Base-by-base conservation (phyloP, 2,888 invertebrate species). In the Syrista parreyssii region DNA sequence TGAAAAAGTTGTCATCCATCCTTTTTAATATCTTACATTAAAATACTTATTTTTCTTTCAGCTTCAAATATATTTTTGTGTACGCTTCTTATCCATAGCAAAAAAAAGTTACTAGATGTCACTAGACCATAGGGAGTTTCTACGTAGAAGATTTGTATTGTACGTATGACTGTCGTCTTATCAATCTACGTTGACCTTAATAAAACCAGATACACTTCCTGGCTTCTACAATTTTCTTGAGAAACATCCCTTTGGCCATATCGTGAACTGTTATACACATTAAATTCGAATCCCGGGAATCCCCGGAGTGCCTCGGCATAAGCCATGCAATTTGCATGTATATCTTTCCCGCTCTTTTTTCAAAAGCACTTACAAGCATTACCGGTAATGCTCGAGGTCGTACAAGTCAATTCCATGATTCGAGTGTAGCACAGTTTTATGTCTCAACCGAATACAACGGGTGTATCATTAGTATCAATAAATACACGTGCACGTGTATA, bases 291-390 rank as follows among this genome's bases (percentile, higher is more conserved):
- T 55, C 55, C 55, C 55, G 55, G 55, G 55, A 55, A 55, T 55
- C 55, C 55, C 55, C 55, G 55, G 23, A 55, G 55, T 55, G 55
- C 23, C 55, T 55, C 9, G 23, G 55, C 55, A 55, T 74, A 77
- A 86, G 79, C 84, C 85, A 78, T 55, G 80, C 86, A 85, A 88
- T 87, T 86, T 86, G 83, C 88, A 86, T 87, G 84, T 84, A 83
- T 79, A 82, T 82, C 76, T 55, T 83, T 83, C 83, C 82, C 84
- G 82, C 79, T 82, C 77, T 82, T 83, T 86, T 85, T 85, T 85
- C 85, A 87, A 55, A 55, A 84, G 83, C 84, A 80, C 84, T 87
- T 87, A 85, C 82, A 79, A 85, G 82, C 83, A 86, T 87, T 84
- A 84, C 81, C 76, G 74, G 81, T 86, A 86, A 86, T 87, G 82